Conservation (phyloP, 2,113 vertebrate species). For the Sula dactylatra region DNA sequence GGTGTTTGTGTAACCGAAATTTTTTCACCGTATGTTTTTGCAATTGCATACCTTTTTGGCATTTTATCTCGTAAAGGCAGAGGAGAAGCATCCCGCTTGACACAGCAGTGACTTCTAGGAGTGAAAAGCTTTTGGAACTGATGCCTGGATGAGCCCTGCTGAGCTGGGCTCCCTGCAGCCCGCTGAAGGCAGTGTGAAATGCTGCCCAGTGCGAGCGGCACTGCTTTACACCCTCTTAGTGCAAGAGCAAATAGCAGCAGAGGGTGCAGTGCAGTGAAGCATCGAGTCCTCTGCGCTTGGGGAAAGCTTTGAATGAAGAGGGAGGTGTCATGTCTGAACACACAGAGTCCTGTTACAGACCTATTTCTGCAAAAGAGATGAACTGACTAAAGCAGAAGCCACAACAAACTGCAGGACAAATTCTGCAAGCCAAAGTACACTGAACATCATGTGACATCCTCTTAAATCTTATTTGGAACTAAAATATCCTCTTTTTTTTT, state of each 20-base stretch:
- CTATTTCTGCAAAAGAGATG: background rate
- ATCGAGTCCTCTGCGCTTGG: fast-evolving
- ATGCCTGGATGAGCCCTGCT: background rate
- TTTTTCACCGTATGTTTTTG: background rate
- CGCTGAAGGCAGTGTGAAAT: background rate
- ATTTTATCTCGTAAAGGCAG: background rate
- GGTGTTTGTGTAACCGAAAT: background rate
- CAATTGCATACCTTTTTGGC: background rate
- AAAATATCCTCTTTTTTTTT: background rate
- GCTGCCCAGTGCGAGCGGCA: fast-evolving
- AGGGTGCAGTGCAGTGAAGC: background rate
- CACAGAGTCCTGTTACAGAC: background rate
- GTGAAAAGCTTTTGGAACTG: background rate
- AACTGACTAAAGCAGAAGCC: background rate
- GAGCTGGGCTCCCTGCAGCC: background rate
- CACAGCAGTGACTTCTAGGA: background rate
- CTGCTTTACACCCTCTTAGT: background rate
- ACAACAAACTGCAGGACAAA: background rate
- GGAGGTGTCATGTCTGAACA: background rate
- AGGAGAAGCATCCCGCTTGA: background rate
- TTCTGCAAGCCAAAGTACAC: background rate
- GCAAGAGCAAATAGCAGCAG: background rate
- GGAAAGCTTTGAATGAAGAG: background rate
- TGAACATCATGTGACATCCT: background rate
- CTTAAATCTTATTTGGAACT: slow-evolving; percentile 34